phyloP scores from a whole-genome alignment of 37 sponge, comb jelly and placozoan species.

The Mnemiopsis leidyi region DNA sequence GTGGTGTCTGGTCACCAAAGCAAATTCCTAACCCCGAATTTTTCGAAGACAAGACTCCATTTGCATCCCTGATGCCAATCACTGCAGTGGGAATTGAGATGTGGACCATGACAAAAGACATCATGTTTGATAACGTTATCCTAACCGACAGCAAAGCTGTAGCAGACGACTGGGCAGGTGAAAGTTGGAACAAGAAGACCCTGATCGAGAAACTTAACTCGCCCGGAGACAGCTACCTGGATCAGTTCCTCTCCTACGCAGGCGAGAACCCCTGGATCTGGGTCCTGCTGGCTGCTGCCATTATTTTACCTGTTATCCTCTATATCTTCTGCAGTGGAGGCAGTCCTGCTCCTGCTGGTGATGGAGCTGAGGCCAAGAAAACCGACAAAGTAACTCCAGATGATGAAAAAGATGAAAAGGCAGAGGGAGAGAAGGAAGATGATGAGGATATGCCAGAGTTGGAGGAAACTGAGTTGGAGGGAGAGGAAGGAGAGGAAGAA shows the following conservation, averaged over 20 bases:
- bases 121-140: conserved; percentile 90
- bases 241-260: conserved; percentile 79
- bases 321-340: conserved; percentile 27
- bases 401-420: neutral
- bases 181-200: conserved; percentile 71
- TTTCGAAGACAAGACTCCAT: conserved; percentile 87
- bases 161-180: conserved; percentile 80
- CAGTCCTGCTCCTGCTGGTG: neutral
- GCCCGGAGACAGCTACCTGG: conserved; percentile 69
- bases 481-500: neutral
- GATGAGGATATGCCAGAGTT: neutral
- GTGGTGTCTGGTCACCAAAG: conserved; percentile 88
- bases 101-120: conserved; percentile 89
- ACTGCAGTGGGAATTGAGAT: conserved; percentile 89
- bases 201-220: neutral
- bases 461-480: neutral
- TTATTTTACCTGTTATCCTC: conserved; percentile 81
- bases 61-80: conserved; percentile 75
- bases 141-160: conserved; percentile 76
- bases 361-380: conserved; percentile 41
- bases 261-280: conserved; percentile 88
- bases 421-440: neutral
- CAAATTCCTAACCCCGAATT: conserved; percentile 86
- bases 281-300: conserved; percentile 81
- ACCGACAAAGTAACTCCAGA: conserved; percentile 36